phyloP scores from a whole-genome alignment of 2,113 vertebrate species.

The Nycticebus coucang region DNA sequence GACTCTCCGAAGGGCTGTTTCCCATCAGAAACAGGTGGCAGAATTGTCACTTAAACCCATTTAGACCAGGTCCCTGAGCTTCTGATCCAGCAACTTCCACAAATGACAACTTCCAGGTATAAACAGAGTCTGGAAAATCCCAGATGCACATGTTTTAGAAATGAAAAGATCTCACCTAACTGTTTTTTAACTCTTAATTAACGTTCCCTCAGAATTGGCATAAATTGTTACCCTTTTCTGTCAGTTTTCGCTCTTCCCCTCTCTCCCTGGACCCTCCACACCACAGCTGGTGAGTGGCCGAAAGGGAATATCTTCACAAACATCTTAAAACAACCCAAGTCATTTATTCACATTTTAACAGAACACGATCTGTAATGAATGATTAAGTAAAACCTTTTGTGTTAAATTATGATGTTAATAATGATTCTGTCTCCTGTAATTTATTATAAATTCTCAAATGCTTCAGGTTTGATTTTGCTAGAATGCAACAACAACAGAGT shows the following conservation, averaged over 20 bases:
- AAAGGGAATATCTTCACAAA: slow-evolving; percentile 48
- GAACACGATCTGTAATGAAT: slow-evolving; percentile 88
- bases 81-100: slow-evolving; percentile 73
- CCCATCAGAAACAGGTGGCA: slow-evolving; percentile 67
- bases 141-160: slow-evolving; percentile 76
- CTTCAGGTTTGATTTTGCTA: slow-evolving; percentile 88
- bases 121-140: slow-evolving; percentile 74
- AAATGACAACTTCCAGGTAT: slow-evolving; percentile 66
- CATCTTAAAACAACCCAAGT: slow-evolving; percentile 76
- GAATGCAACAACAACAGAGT: slow-evolving; percentile 82
- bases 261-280: slow-evolving; percentile 21
- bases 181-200: slow-evolving; percentile 77
- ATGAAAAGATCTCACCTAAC: slow-evolving; percentile 79
- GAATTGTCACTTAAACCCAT: slow-evolving; percentile 52
- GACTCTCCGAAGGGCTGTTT: not conserved
- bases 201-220: slow-evolving; percentile 68
- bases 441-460: slow-evolving; percentile 84
- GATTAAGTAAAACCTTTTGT: slow-evolving; percentile 91
- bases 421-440: slow-evolving; percentile 88
- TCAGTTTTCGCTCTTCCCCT: not conserved
- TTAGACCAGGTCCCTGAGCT: slow-evolving; percentile 49
- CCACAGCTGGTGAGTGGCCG: slow-evolving; percentile 44
- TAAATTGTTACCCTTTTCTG: slow-evolving; percentile 40
- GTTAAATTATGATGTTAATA: slow-evolving; percentile 92
- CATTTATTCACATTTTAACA: slow-evolving; percentile 83